Evolutionary conservation across 2,797 vertebrate genomes (phyloP).

Genomic region (Gallinago stenura): DNA sequence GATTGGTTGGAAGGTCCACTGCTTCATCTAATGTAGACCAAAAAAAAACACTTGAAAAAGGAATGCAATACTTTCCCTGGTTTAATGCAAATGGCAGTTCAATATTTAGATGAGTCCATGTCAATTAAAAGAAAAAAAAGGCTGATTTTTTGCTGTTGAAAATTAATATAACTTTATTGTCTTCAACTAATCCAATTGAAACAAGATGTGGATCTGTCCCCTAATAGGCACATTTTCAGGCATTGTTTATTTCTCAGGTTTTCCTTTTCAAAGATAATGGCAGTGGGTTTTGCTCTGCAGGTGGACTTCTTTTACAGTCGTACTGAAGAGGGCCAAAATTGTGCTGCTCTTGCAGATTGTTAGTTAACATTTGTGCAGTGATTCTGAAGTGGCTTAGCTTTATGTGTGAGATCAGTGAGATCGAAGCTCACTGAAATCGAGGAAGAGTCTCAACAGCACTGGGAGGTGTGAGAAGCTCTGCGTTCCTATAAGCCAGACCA

Average conservation of each 20-base stretch:
- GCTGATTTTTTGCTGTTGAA: background rate
- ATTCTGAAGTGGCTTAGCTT: background rate
- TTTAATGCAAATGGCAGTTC: background rate
- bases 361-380: background rate
- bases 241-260: slow-evolving; percentile 12
- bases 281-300: background rate
- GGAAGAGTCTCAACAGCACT: background rate
- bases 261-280: slow-evolving; percentile 7
- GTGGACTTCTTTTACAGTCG: background rate
- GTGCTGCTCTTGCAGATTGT: background rate
- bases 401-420: background rate
- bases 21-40: background rate
- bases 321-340: background rate
- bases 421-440: background rate
- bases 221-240: background rate
- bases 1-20: background rate
- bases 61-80: background rate
- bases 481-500: background rate
- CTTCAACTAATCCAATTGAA: background rate
- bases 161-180: background rate
- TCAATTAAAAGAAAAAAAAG: background rate
- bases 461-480: background rate
- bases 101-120: background rate
- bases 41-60: background rate
- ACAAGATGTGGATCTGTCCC: background rate